These are phyloP conservation scores for Sander lucioperca DNA, from an alignment of 2,113 vertebrate genomes.

Conservation along the genomic window DNA sequence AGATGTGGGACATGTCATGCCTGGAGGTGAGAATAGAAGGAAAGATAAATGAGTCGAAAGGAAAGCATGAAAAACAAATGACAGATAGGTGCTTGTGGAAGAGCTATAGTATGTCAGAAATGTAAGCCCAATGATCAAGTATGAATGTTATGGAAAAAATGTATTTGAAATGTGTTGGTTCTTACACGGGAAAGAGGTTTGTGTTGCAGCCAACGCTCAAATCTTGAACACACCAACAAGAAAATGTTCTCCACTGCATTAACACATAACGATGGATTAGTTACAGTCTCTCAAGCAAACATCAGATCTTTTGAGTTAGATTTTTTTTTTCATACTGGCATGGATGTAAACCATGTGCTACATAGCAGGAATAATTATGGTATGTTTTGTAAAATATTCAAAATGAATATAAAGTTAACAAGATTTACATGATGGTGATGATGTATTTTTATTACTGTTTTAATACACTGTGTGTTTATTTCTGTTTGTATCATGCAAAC, in stretches of 20 bases:
- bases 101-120: not conserved
- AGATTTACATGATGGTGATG: not conserved
- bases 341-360: not conserved
- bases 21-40: conserved; percentile 88
- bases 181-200: not conserved
- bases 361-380: not conserved
- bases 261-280: not conserved
- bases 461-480: not conserved
- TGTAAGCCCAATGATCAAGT: not conserved
- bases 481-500: not conserved
- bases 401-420: not conserved
- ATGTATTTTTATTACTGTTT: not conserved
- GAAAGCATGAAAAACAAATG: not conserved
- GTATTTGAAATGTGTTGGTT: not conserved
- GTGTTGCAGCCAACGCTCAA: not conserved
- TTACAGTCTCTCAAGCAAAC: not conserved
- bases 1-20: conserved; percentile 98
- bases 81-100: not conserved
- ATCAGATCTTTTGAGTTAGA: not conserved
- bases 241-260: not conserved
- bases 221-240: not conserved
- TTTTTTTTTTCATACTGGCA: not conserved
- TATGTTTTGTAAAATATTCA: not conserved
- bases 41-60: not conserved
- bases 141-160: not conserved